phyloP scores from a whole-genome alignment of 2,888 invertebrate species.

The Theretra japonica region DNA sequence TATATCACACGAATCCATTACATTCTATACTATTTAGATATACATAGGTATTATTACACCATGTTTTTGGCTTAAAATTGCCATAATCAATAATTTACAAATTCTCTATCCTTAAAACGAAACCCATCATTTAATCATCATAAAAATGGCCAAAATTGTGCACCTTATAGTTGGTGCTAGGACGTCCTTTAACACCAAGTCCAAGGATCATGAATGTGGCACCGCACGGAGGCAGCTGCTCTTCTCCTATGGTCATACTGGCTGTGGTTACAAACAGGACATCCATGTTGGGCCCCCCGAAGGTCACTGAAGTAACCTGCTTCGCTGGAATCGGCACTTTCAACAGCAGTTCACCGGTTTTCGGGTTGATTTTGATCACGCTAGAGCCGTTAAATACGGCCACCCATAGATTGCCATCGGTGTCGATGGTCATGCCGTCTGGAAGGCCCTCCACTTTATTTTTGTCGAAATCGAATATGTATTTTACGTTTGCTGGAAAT shows the following conservation, averaged over 20 bases:
- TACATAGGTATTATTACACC: background rate
- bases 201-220: conserved; percentile 86
- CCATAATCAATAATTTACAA: background rate
- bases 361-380: conserved; percentile 83
- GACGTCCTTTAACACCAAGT: conserved; percentile 83
- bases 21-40: background rate
- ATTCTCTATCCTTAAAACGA: no score
- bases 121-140: background rate
- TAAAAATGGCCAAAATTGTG: conserved; percentile 29
- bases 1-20: no score
- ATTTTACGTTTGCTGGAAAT: conserved; percentile 84
- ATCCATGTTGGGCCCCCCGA: conserved; percentile 89
- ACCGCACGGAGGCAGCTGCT: conserved; percentile 82
- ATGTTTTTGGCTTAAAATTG: background rate
- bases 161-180: conserved; percentile 60
- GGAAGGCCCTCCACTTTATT: conserved; percentile 76
- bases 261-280: conserved; percentile 88
- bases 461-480: conserved; percentile 84
- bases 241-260: conserved; percentile 62
- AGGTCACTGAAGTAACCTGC: conserved; percentile 89
- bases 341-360: conserved; percentile 81
- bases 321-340: conserved; percentile 83
- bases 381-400: conserved; percentile 88
- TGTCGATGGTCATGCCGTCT: conserved; percentile 91
- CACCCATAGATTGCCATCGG: conserved; percentile 90